Evolutionary conservation across 2,888 invertebrate species (phyloP).

Genomic region (Drosophila ustulata): DNA sequence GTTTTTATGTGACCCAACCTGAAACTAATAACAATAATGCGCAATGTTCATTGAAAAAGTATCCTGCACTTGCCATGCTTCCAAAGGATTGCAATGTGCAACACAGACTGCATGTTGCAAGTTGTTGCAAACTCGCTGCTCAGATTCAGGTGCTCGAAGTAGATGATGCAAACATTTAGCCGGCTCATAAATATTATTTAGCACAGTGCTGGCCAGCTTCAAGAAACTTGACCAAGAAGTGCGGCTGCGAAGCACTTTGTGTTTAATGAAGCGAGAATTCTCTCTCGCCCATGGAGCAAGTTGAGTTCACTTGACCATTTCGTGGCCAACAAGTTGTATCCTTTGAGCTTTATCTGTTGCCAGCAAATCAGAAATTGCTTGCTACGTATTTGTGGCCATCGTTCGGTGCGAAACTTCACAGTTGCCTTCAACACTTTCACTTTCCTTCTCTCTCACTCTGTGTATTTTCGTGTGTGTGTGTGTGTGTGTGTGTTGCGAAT

Average conservation of each 20-base stretch:
- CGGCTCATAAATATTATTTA: constrained; percentile 72
- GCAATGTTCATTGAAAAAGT: constrained; percentile 70
- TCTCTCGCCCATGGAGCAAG: constrained; percentile 16
- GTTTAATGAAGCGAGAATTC: constrained; percentile 60
- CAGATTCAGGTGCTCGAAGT: not conserved
- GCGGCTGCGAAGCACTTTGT: constrained; percentile 46
- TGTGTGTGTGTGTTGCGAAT: constrained; percentile 6
- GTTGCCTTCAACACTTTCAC: constrained; percentile 57
- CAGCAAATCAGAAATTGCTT: constrained; percentile 57
- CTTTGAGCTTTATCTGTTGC: constrained; percentile 51
- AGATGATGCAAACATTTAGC: constrained; percentile 50
- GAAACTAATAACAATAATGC: constrained; percentile 78
- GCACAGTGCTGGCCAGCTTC: constrained; percentile 11
- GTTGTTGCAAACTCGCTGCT: not conserved
- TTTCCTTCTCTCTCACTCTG: not conserved
- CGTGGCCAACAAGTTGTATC: constrained; percentile 64
- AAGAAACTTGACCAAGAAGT: constrained; percentile 43
- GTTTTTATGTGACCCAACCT: constrained; percentile 71
- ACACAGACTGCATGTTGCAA: constrained; percentile 14
- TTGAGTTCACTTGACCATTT: constrained; percentile 47
- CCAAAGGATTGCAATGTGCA: constrained; percentile 14
- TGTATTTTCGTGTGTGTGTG: not conserved
- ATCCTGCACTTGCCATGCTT: constrained; percentile 16
- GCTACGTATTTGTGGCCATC: constrained; percentile 53
- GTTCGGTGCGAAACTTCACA: constrained; percentile 57